Conservation (phyloP, 2,888 invertebrate species). For the Unio pictorum region DNA sequence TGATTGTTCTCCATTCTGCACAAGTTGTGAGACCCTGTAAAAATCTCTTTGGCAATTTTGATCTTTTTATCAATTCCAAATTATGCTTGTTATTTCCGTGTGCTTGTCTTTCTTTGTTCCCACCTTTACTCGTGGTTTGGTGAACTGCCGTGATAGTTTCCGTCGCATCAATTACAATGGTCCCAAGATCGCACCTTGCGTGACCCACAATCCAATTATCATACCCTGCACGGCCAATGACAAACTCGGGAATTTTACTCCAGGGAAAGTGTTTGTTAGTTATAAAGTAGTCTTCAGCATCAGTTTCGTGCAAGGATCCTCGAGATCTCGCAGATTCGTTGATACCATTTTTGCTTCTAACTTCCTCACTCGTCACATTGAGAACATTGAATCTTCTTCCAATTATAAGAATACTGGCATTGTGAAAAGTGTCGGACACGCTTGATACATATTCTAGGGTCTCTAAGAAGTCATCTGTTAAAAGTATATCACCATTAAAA, state of each 20-base stretch:
- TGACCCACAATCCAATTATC: slow-evolving; percentile 41
- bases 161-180: slow-evolving; percentile 36
- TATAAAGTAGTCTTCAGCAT: slow-evolving; percentile 41
- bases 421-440: background rate
- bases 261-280: slow-evolving; percentile 32
- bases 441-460: slow-evolving; percentile 10
- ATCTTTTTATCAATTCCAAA: slow-evolving; percentile 22
- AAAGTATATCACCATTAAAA: slow-evolving; percentile 37
- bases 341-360: slow-evolving; percentile 11
- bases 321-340: slow-evolving; percentile 8
- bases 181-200: slow-evolving; percentile 29
- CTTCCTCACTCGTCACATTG: slow-evolving; percentile 20
- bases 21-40: slow-evolving; percentile 29
- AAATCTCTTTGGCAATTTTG: slow-evolving; percentile 25
- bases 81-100: slow-evolving; percentile 24
- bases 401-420: slow-evolving; percentile 23
- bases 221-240: slow-evolving; percentile 36
- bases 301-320: slow-evolving; percentile 8
- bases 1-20: slow-evolving; percentile 15
- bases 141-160: slow-evolving; percentile 33
- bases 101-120: slow-evolving; percentile 32
- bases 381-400: slow-evolving; percentile 35
- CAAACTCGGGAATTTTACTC: slow-evolving; percentile 26
- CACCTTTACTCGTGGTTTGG: slow-evolving; percentile 38
- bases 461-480: slow-evolving; percentile 23